Base-by-base conservation (phyloP, 2,888 invertebrate genomes). In the Parasteatoda lunata region DNA sequence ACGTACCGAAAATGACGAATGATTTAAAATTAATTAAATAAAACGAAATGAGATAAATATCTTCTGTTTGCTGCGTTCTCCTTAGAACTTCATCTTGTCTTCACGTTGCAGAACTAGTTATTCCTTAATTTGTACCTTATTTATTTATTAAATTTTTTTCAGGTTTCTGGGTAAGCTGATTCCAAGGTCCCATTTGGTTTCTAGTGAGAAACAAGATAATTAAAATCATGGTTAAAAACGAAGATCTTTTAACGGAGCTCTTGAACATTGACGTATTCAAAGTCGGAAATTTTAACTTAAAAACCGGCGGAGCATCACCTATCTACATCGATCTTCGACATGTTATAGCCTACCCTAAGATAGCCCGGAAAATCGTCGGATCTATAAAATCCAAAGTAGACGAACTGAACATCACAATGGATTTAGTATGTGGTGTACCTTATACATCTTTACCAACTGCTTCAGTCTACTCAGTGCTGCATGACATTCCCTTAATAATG, bases 401-500 rank as follows among this genome's bases (percentile, higher is more conserved):
- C 5, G 69, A 59, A 9, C 65, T 48, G 91, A 92, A 49, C 93
- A 93, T 89, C 11, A 48, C 45, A 4, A 90, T 73, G 73, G 94
- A 96, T 90, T 94, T 96, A 90, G 93, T 98, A 11, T 98, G 98
- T 92, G 98, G 98, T 3, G 98, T 98, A 0, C 99, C 99, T 0
- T 99, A 99, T 90, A 98, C 98, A 4, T 99, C 99, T 3, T 92
- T 99, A 77, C 98, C 99, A 0, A 94, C 99, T 82, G 98, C 98
- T 0, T 97, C 98, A 0, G 93, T 97, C 69, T 94, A 97, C 7
- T 95, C 96, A 4, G 92, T 95, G 3, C 94, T 95, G 90, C 94
- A 95, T 0, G 93, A 94, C 54, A 94, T 95, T 84, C 96, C 97
- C 0, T 98, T 98, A 98, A 92, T 98, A 51, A 95, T 98, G 92